Evolutionary conservation across 2,888 invertebrate genomes (phyloP), one percentile per base, ranked within the genome.

Genomic region (Lamellibrachia satsuma): DNA sequence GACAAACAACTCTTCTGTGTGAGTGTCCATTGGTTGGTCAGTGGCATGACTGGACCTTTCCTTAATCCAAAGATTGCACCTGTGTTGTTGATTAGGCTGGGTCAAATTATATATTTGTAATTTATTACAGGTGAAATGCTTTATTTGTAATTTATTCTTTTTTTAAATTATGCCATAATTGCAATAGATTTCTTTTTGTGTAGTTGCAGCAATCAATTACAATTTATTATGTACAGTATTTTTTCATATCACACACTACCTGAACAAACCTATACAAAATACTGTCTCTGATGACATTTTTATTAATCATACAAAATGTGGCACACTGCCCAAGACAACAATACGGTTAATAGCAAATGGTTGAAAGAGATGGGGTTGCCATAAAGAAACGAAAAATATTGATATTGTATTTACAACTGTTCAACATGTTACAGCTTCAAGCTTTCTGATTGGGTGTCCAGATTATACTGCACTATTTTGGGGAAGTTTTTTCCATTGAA

Each of bases 1-100:
- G 97, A 97, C 95, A 97, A 97, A 95, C 97, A 98, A 93, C 96
- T 98, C 1, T 98, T 97, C 95, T 98, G 97, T 97, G 98, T 98
- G 96, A 97, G 97, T 94, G 22, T n/a, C 51, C 27, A 60, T 4
- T 15, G 4, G 39, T 75, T 52, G 91, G 52, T n/a, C 52, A 27
- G 91, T 91, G 27, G 9, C 11, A 11, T 55, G 22, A 75, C 15
- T 75, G 75, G 75, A 22, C 22, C 55, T 11, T 91, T 52, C 52
- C 39, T 91, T 91, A 52, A 9, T n/a, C 52, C 52, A 60, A 75
- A n/a, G 51, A 52, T 6, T 91, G 52, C 11, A 60, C 15, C 15
- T 60, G 60, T 75, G 22, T 3, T n/a, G n/a, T 75, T 75, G 75
- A 22, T 39, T 39, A 39, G 39, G 39, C 39, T 39, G 39, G 39